Base-by-base conservation (phyloP, 2,888 invertebrate genomes). In the Mellilla xanthometata region DNA sequence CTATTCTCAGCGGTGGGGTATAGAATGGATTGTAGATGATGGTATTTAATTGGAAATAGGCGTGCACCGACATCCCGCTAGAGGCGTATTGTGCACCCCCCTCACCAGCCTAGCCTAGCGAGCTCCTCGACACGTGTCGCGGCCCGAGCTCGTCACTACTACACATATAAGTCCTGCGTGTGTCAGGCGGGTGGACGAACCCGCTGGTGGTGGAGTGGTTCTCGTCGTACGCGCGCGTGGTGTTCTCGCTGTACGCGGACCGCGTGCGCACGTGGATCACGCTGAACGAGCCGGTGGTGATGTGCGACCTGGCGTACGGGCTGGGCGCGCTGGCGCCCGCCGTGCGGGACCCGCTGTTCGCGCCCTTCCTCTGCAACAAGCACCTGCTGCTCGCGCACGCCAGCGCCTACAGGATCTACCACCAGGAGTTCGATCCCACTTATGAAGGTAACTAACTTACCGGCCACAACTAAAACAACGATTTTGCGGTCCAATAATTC, bases 191-290 rank as follows among this genome's bases (percentile, higher is more conserved):
- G 7, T 56, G 93, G 93, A 75, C 90, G 0, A 93, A 93, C 65
- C 88, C 91, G 0, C 76, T 90, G 39, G 88, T 92, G 2, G 81
- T 86, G 8, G 88, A 91, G 7, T 84, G 91, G 67, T 93, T 92
- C 57, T 83, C 75, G 31, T 91, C 92, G 56, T 94, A 91, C 61
- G 91, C 93, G 0, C 81, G 87, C 10, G 54, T 93, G 0, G 71
- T 89, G 2, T 91, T 88, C 60, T 75, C 81, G 2, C 76, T 91
- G 50, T 92, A 86, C 55, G 93, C 91, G 0, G 90, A 91, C 56
- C 84, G 92, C 26, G 91, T 93, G 0, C 91, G 86, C 64, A 76
- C 85, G 30, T 95, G 94, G 94, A 87, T 93, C 0, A 95, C 95
- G 0, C 87, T 95, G 40, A 95, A 95, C 66, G 95, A 95, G 58